phyloP scores from a whole-genome alignment of 2,888 invertebrate species.

The Pandemis cinnamomeana region DNA sequence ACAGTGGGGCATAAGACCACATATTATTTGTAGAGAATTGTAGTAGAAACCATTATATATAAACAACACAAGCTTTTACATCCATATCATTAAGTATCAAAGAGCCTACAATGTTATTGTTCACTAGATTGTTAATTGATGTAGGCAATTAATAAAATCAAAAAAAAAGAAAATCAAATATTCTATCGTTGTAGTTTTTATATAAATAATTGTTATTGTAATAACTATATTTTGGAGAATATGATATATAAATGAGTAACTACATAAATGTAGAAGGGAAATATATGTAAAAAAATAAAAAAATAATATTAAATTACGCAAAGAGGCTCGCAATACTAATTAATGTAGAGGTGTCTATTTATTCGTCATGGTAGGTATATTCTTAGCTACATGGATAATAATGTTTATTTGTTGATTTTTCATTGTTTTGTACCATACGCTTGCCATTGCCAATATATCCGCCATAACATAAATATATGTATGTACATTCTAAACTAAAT shows the following conservation, averaged over 20 bases:
- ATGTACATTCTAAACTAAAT: neutral
- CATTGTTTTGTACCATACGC: conserved; percentile 25
- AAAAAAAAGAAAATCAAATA: conserved; percentile 23
- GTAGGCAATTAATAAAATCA: conserved; percentile 29
- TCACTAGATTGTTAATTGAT: conserved; percentile 19
- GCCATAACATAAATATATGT: conserved; percentile 12
- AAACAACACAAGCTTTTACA: neutral
- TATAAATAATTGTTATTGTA: conserved; percentile 17
- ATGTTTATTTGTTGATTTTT: conserved; percentile 3
- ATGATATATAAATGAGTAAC: conserved; percentile 22
- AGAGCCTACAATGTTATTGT: neutral
- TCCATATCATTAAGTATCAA: conserved; percentile 31
- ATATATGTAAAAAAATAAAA: conserved; percentile 12
- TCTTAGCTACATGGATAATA: neutral
- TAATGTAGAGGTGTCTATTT: neutral
- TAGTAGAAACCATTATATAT: conserved; percentile 13
- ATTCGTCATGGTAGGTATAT: neutral
- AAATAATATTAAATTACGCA: neutral
- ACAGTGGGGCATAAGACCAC: conserved; percentile 3
- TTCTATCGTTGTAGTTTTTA: conserved; percentile 28
- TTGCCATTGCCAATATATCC: conserved; percentile 42
- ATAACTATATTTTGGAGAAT: conserved; percentile 38
- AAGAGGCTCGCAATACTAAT: conserved; percentile 19
- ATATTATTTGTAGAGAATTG: neutral
- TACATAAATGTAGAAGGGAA: conserved; percentile 5